Percentiles rank a stretch among this genome's conserved stretches.
phyloP scores from a whole-genome alignment of 2,113 vertebrate species.

The Pituophis catenifer region DNA sequence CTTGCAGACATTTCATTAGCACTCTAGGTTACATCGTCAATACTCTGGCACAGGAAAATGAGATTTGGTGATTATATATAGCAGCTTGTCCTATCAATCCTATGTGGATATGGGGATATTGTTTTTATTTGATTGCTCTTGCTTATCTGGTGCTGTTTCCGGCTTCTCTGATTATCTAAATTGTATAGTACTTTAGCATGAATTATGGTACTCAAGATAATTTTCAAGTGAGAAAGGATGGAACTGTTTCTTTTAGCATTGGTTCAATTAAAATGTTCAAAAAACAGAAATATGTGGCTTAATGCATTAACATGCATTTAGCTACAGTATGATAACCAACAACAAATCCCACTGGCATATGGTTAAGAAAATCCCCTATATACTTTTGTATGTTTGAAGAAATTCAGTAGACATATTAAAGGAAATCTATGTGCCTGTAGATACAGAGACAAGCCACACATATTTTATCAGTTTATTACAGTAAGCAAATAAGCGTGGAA shows the following conservation, averaged over 20 bases:
- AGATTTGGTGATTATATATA: neutral
- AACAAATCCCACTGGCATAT: conserved; percentile 71
- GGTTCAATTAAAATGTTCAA: neutral
- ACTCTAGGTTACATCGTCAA: neutral
- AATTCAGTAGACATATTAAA: conserved; percentile 84
- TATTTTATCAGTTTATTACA: conserved; percentile 89
- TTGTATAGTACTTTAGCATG: conserved; percentile 35
- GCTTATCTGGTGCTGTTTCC: neutral
- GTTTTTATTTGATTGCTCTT: neutral
- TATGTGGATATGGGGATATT: neutral
- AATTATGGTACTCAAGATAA: conserved; percentile 19
- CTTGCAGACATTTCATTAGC: neutral
- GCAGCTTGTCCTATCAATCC: neutral
- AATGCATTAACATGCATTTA: conserved; percentile 55
- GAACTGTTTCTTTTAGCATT: neutral
- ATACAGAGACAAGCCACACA: conserved; percentile 81
- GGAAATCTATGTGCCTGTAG: conserved; percentile 83
- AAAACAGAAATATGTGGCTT: conserved; percentile 37
- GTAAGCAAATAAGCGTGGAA: conserved; percentile 88
- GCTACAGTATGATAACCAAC: conserved; percentile 56
- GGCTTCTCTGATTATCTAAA: neutral
- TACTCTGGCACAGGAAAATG: neutral
- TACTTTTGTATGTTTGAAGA: conserved; percentile 78
- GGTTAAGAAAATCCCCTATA: conserved; percentile 74
- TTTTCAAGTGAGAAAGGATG: neutral